Percentiles rank a stretch among this genome's conserved stretches.
These are phyloP conservation scores for Himalopsyche kuldschensis DNA, from an alignment of 2,888 invertebrate genomes.

Conservation along the genomic window DNA sequence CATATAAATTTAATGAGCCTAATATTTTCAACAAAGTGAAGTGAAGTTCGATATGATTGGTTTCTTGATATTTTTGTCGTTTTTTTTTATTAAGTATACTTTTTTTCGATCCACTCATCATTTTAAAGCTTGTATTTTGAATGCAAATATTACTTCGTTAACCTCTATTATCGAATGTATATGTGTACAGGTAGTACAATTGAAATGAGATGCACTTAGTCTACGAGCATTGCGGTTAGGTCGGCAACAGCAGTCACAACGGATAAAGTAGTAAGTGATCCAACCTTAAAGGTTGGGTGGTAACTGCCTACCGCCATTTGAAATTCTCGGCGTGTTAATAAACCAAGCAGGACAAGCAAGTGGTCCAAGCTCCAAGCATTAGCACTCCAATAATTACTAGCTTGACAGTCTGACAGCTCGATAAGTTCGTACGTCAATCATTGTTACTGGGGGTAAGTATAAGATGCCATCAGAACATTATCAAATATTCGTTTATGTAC, in stretches of 20 bases:
- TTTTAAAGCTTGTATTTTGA: too few relatives aligned
- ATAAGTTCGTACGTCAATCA: slow-evolving; percentile 23
- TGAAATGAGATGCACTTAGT: too few relatives aligned
- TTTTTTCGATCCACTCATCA: too few relatives aligned
- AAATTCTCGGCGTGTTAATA: not conserved
- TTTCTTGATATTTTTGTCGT: too few relatives aligned
- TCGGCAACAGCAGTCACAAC: not conserved
- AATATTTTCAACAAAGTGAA: too few relatives aligned
- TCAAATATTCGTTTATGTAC: not conserved
- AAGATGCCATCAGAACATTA: not conserved
- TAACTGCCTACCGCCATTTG: not conserved
- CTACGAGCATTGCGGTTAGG: not conserved
- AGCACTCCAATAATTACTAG: slow-evolving; percentile 17
- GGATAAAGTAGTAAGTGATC: not conserved
- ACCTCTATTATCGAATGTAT: too few relatives aligned
- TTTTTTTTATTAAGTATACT: too few relatives aligned
- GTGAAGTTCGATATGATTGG: too few relatives aligned
- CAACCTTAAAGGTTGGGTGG: not conserved
- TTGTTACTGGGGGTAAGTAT: slow-evolving; percentile 7
- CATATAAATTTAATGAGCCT: too few relatives aligned
- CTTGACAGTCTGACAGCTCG: slow-evolving; percentile 17
- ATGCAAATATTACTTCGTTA: too few relatives aligned
- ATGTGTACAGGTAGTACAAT: too few relatives aligned
- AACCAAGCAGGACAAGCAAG: slow-evolving; percentile 3
- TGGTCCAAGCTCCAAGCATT: slow-evolving; percentile 6